phyloP scores from a whole-genome alignment of 2,888 invertebrate species.

The Sesia bembeciformis region DNA sequence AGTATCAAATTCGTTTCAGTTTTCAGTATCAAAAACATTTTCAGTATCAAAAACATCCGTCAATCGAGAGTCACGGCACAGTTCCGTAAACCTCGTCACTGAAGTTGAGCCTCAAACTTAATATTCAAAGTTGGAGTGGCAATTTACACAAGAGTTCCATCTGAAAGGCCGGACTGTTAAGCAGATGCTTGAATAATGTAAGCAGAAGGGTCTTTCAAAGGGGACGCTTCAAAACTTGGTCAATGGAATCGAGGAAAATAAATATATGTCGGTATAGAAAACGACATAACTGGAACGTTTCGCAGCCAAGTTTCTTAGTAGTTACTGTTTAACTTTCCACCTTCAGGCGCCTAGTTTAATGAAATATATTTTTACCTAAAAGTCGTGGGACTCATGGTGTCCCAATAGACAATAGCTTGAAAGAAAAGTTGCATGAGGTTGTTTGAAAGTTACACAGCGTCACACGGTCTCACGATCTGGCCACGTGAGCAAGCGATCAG shows the following conservation, averaged over 20 bases:
- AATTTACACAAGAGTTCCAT: conserved; percentile 43
- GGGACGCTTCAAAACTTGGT: neutral
- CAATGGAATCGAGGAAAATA: neutral
- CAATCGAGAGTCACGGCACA: neutral
- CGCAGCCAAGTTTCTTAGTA: neutral
- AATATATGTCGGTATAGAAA: neutral
- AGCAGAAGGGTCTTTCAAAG: conserved; percentile 4
- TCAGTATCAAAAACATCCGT: neutral
- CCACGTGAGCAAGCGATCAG: too few species aligned
- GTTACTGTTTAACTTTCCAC: neutral
- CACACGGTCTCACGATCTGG: too few species aligned
- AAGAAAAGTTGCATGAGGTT: too few species aligned
- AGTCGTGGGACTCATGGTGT: too few species aligned
- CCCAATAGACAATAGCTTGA: too few species aligned
- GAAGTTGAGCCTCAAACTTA: conserved; percentile 36
- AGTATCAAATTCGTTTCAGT: too few species aligned
- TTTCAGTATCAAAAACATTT: neutral
- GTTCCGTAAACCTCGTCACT: neutral
- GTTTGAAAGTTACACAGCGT: too few species aligned
- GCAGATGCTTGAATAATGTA: conserved; percentile 39
- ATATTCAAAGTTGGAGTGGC: conserved; percentile 44
- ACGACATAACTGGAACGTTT: neutral
- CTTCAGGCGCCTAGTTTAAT: neutral
- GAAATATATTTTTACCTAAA: neutral
- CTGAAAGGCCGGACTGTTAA: conserved; percentile 29